Percentiles rank a stretch among this genome's conserved stretches.
Evolutionary conservation across 2,797 vertebrate genomes (phyloP).

Genomic region (Malacoraja senta): DNA sequence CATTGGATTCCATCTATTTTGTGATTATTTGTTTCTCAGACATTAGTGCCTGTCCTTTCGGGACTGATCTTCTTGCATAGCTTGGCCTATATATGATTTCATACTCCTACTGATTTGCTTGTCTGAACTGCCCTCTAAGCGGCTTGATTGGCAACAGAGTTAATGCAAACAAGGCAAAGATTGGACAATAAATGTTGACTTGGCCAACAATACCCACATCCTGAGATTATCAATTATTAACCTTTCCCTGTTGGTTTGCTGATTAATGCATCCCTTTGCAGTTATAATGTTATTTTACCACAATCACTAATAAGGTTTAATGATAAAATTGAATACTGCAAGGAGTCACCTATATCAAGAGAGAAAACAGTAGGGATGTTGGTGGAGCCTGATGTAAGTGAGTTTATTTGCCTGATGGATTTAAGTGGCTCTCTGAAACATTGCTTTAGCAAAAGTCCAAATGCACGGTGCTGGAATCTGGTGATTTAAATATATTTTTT

Average conservation of each 20-base stretch:
- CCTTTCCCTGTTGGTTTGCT: background rate
- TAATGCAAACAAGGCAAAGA: background rate
- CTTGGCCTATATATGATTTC: background rate
- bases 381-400: background rate
- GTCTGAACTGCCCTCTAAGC: background rate
- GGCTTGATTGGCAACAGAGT: background rate
- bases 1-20: background rate
- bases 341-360: background rate
- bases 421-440: background rate
- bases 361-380: background rate
- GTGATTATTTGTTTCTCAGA: background rate
- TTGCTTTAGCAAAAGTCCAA: background rate
- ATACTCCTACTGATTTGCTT: background rate
- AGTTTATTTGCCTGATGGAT: background rate
- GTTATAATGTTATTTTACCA: background rate
- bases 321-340: background rate
- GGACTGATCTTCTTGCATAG: background rate
- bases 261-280: background rate
- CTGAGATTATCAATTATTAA: background rate
- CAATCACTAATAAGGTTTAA: background rate
- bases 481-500: background rate
- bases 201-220: background rate
- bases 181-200: background rate
- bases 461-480: background rate
- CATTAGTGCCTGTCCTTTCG: background rate